Evolutionary conservation across 2,888 invertebrate species (phyloP).

Genomic region (Ormyrus rosae): DNA sequence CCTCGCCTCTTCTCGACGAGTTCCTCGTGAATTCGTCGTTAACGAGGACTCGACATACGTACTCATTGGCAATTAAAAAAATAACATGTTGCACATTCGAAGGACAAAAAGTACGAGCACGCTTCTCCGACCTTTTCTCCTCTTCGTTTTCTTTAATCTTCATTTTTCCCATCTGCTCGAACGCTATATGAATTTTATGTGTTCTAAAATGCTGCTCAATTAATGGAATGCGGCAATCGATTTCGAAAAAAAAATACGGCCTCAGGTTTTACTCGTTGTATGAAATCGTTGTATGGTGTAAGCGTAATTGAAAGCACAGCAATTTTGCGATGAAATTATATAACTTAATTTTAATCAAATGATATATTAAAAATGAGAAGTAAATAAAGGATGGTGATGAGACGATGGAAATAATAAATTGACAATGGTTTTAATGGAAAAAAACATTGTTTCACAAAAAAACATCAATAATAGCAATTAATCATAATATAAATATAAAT

Average conservation of each 20-base stretch:
- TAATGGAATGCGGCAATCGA: conserved; percentile 51
- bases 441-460: conserved; percentile 50
- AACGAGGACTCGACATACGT: conserved; percentile 10
- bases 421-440: conserved; percentile 56
- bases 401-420: conserved; percentile 51
- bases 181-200: conserved; percentile 20
- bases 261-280: conserved; percentile 66
- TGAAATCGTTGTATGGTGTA: conserved; percentile 69
- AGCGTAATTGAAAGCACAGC: conserved; percentile 47
- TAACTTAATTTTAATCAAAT: conserved; percentile 52
- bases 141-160: conserved; percentile 7
- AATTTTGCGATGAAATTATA: conserved; percentile 35
- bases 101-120: conserved; percentile 40
- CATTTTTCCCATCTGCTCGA: not conserved
- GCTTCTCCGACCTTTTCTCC: conserved; percentile 11
- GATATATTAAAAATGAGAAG: conserved; percentile 55
- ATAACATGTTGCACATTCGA: conserved; percentile 30
- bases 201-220: conserved; percentile 24
- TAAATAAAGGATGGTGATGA: conserved; percentile 44
- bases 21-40: conserved; percentile 16
- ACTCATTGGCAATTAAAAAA: conserved; percentile 42
- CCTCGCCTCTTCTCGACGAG: not conserved
- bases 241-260: conserved; percentile 23
- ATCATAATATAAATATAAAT: conserved; percentile 58
- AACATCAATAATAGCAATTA: conserved; percentile 53